Evolutionary conservation across 2,113 vertebrate genomes (phyloP).

Genomic region (Neogobius melanostomus): DNA sequence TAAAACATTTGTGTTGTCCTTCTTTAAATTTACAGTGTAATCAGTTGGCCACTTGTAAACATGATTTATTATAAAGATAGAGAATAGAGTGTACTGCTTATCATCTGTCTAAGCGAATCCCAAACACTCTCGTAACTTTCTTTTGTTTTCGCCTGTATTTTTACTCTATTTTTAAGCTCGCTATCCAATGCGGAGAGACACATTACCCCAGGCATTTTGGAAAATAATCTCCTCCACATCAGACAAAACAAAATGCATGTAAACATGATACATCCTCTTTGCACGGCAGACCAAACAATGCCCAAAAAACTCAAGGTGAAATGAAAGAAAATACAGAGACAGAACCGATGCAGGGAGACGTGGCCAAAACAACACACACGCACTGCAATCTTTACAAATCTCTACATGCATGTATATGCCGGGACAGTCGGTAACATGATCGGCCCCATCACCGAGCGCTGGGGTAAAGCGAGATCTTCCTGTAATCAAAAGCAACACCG

Average conservation of each 20-base stretch:
- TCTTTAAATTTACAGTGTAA: too few species aligned
- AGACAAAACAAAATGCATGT: neutral
- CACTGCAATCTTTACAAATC: conserved; percentile 12
- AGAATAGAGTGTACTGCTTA: too few species aligned
- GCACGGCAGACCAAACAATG: neutral
- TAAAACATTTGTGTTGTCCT: too few species aligned
- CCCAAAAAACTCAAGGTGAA: conserved; percentile 7
- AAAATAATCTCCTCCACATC: neutral
- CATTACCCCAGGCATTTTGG: neutral
- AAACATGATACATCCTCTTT: conserved; percentile 18
- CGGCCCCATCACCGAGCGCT: conserved; percentile 40
- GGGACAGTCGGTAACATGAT: conserved; percentile 51
- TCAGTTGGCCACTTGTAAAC: too few species aligned
- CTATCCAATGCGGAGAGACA: neutral
- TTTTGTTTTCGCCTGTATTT: too few species aligned
- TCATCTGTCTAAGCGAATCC: too few species aligned
- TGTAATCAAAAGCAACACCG: conserved; percentile 73
- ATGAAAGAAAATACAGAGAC: conserved; percentile 8
- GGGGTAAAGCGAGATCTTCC: conserved; percentile 71
- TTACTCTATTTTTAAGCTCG: neutral
- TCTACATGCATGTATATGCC: conserved; percentile 18
- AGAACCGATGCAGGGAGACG: conserved; percentile 1
- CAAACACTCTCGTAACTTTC: too few species aligned
- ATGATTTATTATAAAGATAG: too few species aligned
- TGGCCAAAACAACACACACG: neutral